Conservation (phyloP, 2,113 vertebrate genomes). For the Myiopsitta monachus region DNA sequence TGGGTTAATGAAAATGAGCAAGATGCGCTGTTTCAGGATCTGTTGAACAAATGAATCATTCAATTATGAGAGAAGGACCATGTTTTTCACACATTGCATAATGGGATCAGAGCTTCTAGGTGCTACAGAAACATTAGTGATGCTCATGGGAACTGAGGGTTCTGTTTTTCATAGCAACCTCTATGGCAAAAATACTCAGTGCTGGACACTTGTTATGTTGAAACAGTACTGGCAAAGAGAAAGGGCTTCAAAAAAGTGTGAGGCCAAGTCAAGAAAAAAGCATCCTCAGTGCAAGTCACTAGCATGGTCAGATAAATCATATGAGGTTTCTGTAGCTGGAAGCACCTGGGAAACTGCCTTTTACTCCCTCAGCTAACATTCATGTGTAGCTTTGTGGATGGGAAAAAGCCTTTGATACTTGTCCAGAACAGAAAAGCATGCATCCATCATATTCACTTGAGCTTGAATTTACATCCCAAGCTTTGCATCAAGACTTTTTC, state of each 20-base stretch:
- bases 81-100: background rate
- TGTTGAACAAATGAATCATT: background rate
- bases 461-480: background rate
- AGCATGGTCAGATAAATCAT: background rate
- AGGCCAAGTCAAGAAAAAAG: background rate
- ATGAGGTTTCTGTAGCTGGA: background rate
- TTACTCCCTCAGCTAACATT: background rate
- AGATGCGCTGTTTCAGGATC: background rate
- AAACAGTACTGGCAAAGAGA: background rate
- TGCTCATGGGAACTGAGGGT: background rate
- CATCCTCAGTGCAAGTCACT: background rate
- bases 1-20: background rate
- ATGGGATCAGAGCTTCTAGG: background rate
- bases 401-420: background rate
- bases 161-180: background rate
- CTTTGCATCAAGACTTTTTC: background rate
- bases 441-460: rapidly evolving
- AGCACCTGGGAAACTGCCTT: background rate
- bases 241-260: background rate
- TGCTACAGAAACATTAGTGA: background rate
- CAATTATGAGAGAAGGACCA: background rate
- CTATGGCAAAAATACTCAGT: background rate
- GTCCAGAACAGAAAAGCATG: background rate
- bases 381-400: background rate
- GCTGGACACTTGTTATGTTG: background rate